Percentiles rank a stretch among this genome's conserved stretches.
phyloP scores from a whole-genome alignment of 2,113 vertebrate species.

The Danionella cerebrum region DNA sequence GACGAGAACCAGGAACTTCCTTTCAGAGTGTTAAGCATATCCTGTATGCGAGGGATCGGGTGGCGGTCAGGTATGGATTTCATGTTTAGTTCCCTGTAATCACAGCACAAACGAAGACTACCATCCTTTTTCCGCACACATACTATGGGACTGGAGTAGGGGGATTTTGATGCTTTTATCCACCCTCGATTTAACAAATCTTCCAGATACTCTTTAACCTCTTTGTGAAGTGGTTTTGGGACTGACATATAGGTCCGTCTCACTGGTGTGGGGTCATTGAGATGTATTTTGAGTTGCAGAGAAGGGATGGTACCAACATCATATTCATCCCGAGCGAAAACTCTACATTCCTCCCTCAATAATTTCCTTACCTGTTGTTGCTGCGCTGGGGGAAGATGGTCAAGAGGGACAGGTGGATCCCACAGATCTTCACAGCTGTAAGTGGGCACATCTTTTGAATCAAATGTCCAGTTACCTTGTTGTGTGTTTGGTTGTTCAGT shows the following conservation, averaged over 20 bases:
- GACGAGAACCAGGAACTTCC: not conserved
- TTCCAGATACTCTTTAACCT: conserved; percentile 20
- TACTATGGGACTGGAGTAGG: conserved; percentile 6
- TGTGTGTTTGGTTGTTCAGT: not conserved
- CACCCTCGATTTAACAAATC: not conserved
- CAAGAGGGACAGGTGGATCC: conserved; percentile 15
- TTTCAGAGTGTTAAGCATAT: not conserved
- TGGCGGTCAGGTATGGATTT: not conserved
- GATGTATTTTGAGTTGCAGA: not conserved
- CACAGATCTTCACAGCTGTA: not conserved
- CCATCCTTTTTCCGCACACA: not conserved
- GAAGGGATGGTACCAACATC: conserved; percentile 10
- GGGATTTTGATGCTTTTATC: not conserved
- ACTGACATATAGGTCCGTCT: conserved; percentile 7
- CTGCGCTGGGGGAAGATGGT: not conserved
- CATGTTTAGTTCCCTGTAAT: not conserved
- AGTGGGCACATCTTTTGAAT: accelerated
- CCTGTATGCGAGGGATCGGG: not conserved
- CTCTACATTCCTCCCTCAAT: not conserved
- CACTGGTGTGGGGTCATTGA: conserved; percentile 1
- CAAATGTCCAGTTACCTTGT: not conserved
- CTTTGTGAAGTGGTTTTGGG: conserved; percentile 4
- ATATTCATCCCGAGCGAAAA: not conserved
- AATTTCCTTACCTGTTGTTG: conserved; percentile 5
- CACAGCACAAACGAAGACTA: not conserved